Percentiles rank a stretch among this genome's conserved stretches.
Conservation (phyloP, 1,140 invertebrate genomes). For the Hylyphantes graminicola region DNA sequence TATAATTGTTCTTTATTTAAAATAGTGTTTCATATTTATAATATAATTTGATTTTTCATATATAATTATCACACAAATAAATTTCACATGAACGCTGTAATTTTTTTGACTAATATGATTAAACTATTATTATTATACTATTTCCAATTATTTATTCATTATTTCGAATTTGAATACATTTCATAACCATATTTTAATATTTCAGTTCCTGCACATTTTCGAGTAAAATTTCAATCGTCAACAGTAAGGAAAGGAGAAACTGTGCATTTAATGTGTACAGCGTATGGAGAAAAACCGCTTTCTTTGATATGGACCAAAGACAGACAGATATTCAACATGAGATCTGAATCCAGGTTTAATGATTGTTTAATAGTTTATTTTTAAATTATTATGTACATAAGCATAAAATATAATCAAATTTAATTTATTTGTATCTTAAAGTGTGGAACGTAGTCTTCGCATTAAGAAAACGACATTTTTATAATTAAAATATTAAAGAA, state of each 20-base stretch:
- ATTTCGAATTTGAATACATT: not conserved
- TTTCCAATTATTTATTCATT: too few relatives aligned
- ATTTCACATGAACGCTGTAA: too few relatives aligned
- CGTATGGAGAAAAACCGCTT: constrained; percentile 87
- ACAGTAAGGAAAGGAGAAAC: constrained; percentile 61
- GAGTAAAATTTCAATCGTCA: constrained; percentile 76
- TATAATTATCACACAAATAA: not conserved
- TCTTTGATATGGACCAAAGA: constrained; percentile 80
- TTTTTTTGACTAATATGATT: too few relatives aligned
- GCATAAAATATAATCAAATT: too few relatives aligned
- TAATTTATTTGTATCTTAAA: too few relatives aligned
- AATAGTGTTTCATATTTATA: too few relatives aligned
- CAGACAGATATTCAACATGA: constrained; percentile 59
- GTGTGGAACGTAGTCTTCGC: too few relatives aligned
- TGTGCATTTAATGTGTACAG: constrained; percentile 70
- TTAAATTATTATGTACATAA: not conserved
- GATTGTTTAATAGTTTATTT: not conserved
- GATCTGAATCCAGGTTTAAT: constrained; percentile 52
- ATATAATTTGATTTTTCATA: too few relatives aligned
- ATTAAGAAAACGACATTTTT: too few relatives aligned
- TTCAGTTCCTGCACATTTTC: constrained; percentile 64
- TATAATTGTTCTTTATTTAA: too few relatives aligned
- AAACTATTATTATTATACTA: too few relatives aligned
- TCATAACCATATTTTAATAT: not conserved
- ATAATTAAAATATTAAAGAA: too few relatives aligned